Conservation (phyloP, 1,140 invertebrate genomes). For the Drosophila baimaii region DNA sequence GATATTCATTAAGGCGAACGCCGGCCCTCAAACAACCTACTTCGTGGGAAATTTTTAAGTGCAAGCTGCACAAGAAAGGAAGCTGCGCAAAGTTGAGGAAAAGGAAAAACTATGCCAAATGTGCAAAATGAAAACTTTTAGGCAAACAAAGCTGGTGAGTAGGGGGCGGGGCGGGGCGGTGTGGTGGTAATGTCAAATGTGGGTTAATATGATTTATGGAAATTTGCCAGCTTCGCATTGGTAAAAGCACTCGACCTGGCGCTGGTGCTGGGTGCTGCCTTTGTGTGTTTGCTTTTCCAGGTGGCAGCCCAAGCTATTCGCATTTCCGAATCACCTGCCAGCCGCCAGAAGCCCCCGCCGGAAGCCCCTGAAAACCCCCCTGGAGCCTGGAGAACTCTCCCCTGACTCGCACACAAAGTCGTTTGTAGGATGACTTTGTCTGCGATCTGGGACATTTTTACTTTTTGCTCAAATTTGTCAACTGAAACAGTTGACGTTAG, state of each 20-base stretch:
- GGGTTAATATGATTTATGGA: conserved; percentile 75
- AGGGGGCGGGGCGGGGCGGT: not conserved
- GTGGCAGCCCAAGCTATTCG: conserved; percentile 44
- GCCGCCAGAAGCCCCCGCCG: not conserved
- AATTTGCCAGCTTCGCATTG: conserved; percentile 71
- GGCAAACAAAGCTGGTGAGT: conserved; percentile 34
- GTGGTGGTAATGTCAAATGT: conserved; percentile 58
- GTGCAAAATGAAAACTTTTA: conserved; percentile 56
- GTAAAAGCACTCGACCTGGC: conserved; percentile 49
- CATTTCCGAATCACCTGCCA: conserved; percentile 38
- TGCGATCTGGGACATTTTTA: conserved; percentile 53
- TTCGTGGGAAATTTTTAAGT: conserved; percentile 27
- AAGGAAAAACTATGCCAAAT: conserved; percentile 52
- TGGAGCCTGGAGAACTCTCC: not conserved
- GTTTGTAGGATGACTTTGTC: conserved; percentile 39
- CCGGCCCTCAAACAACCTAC: conserved; percentile 20
- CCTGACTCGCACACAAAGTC: conserved; percentile 15
- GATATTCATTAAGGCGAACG: conserved; percentile 30
- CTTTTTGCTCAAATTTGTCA: conserved; percentile 68
- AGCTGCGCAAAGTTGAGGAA: conserved; percentile 18
- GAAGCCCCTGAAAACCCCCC: not conserved
- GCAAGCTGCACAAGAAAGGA: conserved; percentile 24
- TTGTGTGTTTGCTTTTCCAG: conserved; percentile 57
- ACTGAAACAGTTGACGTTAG: conserved; percentile 69
- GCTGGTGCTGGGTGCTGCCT: conserved; percentile 15